A percentile compares a stretch with the other conserved stretches of the same genome.
Evolutionary conservation across 2,113 vertebrate genomes (phyloP).

Genomic region (Helogale parvula): DNA sequence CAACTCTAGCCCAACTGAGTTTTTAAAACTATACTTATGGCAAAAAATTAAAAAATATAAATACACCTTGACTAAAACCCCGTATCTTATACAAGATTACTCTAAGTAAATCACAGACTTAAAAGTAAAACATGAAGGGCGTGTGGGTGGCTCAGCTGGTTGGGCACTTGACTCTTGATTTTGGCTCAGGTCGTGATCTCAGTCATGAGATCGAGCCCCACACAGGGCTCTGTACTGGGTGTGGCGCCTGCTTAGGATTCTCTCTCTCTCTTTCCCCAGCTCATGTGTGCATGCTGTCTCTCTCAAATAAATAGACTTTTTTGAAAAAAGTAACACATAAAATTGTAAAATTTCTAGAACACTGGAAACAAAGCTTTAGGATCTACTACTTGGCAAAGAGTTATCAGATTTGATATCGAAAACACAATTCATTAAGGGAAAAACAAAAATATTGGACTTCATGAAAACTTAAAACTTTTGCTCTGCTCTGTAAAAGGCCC

Average conservation of each 20-base stretch:
- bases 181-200: no score
- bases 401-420: neutral
- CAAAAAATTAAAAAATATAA: neutral
- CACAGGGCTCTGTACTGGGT: no score
- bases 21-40: neutral
- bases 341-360: neutral
- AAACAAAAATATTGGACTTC: neutral
- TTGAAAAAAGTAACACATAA: neutral
- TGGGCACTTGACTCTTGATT: no score
- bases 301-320: no score
- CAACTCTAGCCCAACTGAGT: neutral
- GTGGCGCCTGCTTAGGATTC: no score
- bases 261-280: no score
- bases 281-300: no score
- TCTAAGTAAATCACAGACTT: neutral
- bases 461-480: constrained; percentile 1
- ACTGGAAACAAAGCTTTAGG: neutral
- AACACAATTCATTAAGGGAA: neutral
- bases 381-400: neutral
- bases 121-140: neutral
- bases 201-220: no score
- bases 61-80: neutral
- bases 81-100: neutral
- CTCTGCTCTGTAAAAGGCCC: neutral
- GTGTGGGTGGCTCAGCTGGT: no score